Base-by-base conservation (phyloP, 1,140 invertebrate species). In the Aphis gossypii region DNA sequence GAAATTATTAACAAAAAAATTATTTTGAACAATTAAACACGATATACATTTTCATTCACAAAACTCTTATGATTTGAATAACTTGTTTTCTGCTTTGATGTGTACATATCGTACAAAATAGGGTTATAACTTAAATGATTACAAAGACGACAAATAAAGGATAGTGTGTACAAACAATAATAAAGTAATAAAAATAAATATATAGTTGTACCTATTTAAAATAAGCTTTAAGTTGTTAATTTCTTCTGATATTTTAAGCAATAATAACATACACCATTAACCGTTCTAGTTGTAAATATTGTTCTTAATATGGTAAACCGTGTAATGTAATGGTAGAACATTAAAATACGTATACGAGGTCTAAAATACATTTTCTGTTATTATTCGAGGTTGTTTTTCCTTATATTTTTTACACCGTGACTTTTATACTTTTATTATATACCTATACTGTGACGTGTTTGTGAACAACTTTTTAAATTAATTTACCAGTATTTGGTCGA, bases 381-480 rank as follows among this genome's bases (percentile, higher is more conserved):
- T 83, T 35, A 41, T 84, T 41, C 9, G 41, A 41, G 38, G 60
- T 84, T 25, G 83, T 38, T 7, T 44, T n/a, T 76, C 25, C 38
- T 23, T 23, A 83, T 9, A 30, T 46, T 44, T 25, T 86, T 44
- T 44, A 41, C 23, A 3, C 21, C 20, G 11, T 25, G n/a, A 18
- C 23, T 86, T 51, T 86, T 25, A 44, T 86, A 18, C 23, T 86
- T 51, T 86, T 25, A 44, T 86, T 30, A 44, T 84, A 5, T 86
- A 30, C 38, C 30, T 46, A 18, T 94, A 46, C 60, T n/a, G 4
- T 18, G 14, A n/a, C 60, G 30, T 94, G 46, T 94, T 92, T 54
- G 94, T 94, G 25, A 93, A 94, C 23, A 93, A 94, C 2, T 94
- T 93, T 60, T 89, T 54, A 94, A 94, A 56, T 94, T 94, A 60